These are phyloP conservation scores for Rhinolophus ferrumequinum DNA, from an alignment of 2,113 vertebrate genomes.

Conservation along the genomic window DNA sequence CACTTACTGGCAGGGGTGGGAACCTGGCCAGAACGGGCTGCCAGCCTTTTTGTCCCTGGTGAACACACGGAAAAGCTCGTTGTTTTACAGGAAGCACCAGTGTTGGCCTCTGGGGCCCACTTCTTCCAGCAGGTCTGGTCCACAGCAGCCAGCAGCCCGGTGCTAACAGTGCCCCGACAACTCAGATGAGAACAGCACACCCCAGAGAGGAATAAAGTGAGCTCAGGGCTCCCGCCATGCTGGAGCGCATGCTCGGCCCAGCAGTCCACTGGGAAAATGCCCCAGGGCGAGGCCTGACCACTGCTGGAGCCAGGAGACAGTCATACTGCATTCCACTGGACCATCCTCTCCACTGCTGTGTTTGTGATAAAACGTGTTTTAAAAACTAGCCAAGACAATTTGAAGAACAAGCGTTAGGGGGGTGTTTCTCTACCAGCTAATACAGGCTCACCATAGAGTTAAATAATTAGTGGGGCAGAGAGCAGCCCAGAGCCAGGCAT, in stretches of 20 bases:
- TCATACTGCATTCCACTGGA: fast-evolving
- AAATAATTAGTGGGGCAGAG: neutral
- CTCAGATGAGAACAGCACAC: neutral
- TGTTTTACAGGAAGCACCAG: neutral
- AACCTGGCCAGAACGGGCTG: neutral
- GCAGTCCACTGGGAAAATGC: neutral
- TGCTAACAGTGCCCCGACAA: neutral
- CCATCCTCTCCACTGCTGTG: neutral
- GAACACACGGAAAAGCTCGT: neutral
- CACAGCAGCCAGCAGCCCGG: neutral
- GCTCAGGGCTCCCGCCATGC: neutral
- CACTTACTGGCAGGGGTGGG: neutral
- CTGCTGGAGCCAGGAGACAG: neutral
- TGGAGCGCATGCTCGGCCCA: neutral
- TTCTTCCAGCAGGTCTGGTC: neutral
- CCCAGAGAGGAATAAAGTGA: neutral
- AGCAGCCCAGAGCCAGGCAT: neutral
- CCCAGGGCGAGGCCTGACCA: neutral
- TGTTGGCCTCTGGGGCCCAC: neutral
- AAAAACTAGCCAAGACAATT: neutral
- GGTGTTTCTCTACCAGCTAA: neutral
- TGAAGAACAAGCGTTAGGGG: neutral
- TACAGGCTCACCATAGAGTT: neutral
- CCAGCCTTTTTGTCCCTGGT: neutral
- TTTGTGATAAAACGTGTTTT: neutral